These are phyloP conservation scores for Conus canariensis DNA, from an alignment of 2,888 invertebrate genomes.

Conservation along the genomic window DNA sequence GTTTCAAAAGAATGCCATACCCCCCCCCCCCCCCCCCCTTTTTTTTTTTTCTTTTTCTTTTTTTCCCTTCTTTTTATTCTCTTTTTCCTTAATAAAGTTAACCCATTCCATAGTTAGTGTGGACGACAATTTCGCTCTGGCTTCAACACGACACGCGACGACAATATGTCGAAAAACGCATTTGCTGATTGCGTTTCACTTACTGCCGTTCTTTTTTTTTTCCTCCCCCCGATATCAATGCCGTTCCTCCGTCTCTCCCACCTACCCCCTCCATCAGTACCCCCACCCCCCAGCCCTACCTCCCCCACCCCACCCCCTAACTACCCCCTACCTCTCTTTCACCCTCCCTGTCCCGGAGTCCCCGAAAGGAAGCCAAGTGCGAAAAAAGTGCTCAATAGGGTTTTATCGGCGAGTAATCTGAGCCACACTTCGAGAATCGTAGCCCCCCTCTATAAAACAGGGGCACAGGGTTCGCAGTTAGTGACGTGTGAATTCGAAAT, in stretches of 20 bases:
- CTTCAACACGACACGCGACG: not conserved
- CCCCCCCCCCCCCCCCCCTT: not conserved
- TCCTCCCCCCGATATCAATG: not conserved
- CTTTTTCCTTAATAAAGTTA: not conserved
- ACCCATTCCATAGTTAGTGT: too few species aligned
- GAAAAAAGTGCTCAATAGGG: constrained; percentile 42
- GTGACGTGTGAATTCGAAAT: constrained; percentile 42
- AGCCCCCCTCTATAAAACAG: constrained; percentile 34
- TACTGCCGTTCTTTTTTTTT: not conserved
- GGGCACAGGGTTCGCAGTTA: constrained; percentile 41
- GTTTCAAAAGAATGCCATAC: too few species aligned
- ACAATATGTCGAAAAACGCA: constrained; percentile 20
- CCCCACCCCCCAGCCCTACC: not conserved
- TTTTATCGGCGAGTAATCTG: constrained; percentile 42
- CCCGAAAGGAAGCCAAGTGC: constrained; percentile 29
- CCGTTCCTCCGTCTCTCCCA: not conserved
- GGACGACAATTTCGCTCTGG: too few species aligned
- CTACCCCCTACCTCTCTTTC: not conserved
- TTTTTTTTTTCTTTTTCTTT: too few species aligned
- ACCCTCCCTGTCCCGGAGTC: not conserved
- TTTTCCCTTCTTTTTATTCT: too few species aligned
- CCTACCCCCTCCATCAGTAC: not conserved
- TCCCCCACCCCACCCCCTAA: not conserved
- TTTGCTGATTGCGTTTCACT: constrained; percentile 23
- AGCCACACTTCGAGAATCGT: constrained; percentile 34